These are phyloP conservation scores for Clusia tigrina DNA, from an alignment of 2,888 invertebrate species.

Conservation along the genomic window DNA sequence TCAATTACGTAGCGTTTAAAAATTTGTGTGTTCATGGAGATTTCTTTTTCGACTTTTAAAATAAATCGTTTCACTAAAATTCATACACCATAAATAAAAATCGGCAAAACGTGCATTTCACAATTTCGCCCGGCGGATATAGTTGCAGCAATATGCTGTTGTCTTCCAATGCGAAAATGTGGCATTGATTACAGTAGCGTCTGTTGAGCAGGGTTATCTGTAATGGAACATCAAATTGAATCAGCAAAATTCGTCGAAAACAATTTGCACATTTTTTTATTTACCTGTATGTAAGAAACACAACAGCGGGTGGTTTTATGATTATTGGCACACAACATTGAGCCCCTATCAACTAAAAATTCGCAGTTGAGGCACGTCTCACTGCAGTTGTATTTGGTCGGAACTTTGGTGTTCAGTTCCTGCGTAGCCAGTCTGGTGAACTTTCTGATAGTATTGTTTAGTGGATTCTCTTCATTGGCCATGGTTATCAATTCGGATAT, in stretches of 20 bases:
- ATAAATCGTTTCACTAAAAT: conserved; percentile 15
- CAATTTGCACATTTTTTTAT: not conserved
- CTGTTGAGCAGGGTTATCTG: conserved; percentile 44
- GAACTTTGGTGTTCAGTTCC: conserved; percentile 9
- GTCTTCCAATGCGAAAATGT: conserved; percentile 42
- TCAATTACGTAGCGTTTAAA: too few relatives aligned
- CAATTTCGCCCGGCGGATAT: conserved; percentile 38
- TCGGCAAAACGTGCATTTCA: conserved; percentile 46
- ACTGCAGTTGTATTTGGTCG: not conserved
- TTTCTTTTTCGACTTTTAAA: not conserved
- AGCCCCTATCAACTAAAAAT: conserved; percentile 12
- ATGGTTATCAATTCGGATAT: conserved; percentile 17
- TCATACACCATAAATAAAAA: conserved; percentile 31
- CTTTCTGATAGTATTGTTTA: conserved; percentile 27
- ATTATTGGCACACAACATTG: conserved; percentile 37
- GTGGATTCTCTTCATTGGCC: conserved; percentile 28
- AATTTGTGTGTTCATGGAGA: too few relatives aligned
- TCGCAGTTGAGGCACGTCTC: conserved; percentile 45
- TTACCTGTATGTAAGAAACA: conserved; percentile 53
- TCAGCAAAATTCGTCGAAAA: not conserved
- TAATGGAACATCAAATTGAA: too few relatives aligned
- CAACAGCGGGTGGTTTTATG: conserved; percentile 48
- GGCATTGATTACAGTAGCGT: conserved; percentile 51
- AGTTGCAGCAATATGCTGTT: conserved; percentile 44
- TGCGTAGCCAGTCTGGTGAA: conserved; percentile 13